phyloP scores from a whole-genome alignment of 2,113 vertebrate genomes.

The Scolopax mira region DNA sequence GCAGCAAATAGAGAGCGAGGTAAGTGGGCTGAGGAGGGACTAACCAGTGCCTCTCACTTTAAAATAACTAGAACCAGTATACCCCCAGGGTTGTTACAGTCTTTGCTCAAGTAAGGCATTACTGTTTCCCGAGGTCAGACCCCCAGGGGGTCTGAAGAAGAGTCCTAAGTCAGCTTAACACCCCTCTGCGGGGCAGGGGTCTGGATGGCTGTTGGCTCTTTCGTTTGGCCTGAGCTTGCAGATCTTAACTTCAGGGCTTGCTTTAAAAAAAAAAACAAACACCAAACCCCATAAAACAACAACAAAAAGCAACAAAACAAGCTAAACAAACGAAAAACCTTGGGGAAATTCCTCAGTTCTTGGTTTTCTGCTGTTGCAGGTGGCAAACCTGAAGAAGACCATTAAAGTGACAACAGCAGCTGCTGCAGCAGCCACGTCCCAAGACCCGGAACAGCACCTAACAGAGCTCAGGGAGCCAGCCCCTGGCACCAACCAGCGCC shows the following conservation, averaged over 20 bases:
- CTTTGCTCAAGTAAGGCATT: neutral
- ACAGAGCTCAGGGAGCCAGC: constrained; percentile 77
- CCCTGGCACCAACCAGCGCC: constrained; percentile 77
- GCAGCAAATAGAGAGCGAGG: constrained; percentile 97
- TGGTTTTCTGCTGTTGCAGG: constrained; percentile 68
- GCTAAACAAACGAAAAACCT: neutral
- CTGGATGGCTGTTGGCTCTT: neutral
- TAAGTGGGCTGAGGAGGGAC: constrained; percentile 47
- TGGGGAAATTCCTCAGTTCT: neutral
- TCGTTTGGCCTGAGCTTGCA: neutral
- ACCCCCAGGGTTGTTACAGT: neutral
- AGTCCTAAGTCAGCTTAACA: neutral
- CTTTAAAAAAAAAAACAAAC: neutral
- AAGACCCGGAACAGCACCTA: constrained; percentile 89
- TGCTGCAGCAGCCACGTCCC: constrained; percentile 89
- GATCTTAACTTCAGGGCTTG: neutral
- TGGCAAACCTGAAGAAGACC: constrained; percentile 96
- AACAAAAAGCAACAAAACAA: neutral
- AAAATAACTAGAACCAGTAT: neutral
- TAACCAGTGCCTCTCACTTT: neutral
- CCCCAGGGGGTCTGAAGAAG: neutral
- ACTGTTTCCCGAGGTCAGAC: neutral
- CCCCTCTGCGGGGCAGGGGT: neutral
- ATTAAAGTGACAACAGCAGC: constrained; percentile 94
- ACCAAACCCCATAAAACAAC: accelerated